phyloP scores from a whole-genome alignment of 2,797 vertebrate genomes.

The Ficedula albicollis region DNA sequence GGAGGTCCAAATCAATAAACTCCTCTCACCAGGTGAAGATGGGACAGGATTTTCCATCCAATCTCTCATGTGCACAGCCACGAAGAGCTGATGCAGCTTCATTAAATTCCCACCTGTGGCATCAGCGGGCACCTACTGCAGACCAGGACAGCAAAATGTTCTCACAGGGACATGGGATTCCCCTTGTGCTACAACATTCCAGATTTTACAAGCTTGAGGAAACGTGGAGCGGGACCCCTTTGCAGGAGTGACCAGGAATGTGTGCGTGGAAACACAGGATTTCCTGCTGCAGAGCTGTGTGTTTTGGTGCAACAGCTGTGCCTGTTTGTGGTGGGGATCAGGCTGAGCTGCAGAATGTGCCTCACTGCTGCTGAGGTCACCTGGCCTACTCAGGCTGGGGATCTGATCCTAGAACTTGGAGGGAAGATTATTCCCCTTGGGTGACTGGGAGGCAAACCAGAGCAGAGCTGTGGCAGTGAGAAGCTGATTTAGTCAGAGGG shows the following conservation, averaged over 20 bases:
- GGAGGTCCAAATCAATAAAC: not conserved
- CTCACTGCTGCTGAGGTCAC: not conserved
- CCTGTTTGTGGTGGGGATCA: not conserved
- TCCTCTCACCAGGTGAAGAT: not conserved
- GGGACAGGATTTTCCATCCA: not conserved
- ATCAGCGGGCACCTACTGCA: not conserved
- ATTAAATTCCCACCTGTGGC: not conserved
- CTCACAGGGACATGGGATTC: not conserved
- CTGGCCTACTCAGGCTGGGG: not conserved
- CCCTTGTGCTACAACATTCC: not conserved
- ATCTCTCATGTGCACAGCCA: not conserved
- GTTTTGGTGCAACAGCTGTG: not conserved
- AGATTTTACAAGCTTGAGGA: not conserved
- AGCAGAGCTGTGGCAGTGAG: not conserved
- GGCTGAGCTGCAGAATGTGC: not conserved
- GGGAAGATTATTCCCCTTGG: not conserved
- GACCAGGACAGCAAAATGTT: not conserved
- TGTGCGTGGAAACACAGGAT: not conserved
- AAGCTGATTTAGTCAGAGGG: not conserved
- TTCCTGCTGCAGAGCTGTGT: not conserved
- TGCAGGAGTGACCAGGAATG: not conserved
- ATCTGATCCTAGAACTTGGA: not conserved
- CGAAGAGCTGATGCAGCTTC: not conserved
- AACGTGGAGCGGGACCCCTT: not conserved
- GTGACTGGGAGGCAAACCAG: not conserved